A percentile compares a stretch with the other conserved stretches of the same genome.
Conservation (phyloP, 2,888 invertebrate species). For the Drosophila formosana region DNA sequence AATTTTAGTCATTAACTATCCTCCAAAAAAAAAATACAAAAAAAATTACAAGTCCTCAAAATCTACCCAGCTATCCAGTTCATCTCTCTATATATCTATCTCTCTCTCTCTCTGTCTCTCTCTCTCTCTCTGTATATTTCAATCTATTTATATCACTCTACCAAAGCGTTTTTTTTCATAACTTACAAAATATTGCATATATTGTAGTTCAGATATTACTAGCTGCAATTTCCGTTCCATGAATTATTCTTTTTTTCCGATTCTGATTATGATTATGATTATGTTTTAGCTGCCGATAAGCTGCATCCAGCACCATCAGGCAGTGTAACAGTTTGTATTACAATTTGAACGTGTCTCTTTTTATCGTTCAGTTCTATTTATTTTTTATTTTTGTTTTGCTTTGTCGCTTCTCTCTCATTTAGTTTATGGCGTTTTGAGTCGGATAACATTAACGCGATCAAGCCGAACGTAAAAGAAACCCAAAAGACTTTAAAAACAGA, state of each 20-base stretch:
- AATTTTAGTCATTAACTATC: slow-evolving; percentile 74
- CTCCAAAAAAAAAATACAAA: slow-evolving; percentile 25
- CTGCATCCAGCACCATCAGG: slow-evolving; percentile 43
- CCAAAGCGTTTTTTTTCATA: slow-evolving; percentile 58
- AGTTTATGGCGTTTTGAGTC: slow-evolving; percentile 48
- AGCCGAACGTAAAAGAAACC: slow-evolving; percentile 27
- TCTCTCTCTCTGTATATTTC: slow-evolving; percentile 47
- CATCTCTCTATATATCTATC: slow-evolving; percentile 37
- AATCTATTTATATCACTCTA: slow-evolving; percentile 38
- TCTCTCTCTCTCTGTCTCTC: slow-evolving; percentile 36
- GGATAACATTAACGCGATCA: slow-evolving; percentile 55
- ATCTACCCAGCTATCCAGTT: slow-evolving; percentile 49
- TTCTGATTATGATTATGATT: slow-evolving; percentile 6
- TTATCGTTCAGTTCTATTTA: slow-evolving; percentile 14
- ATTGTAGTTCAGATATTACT: slow-evolving; percentile 62
- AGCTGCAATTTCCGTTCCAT: slow-evolving; percentile 42
- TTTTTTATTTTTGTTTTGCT: slow-evolving; percentile 31
- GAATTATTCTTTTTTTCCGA: slow-evolving; percentile 27
- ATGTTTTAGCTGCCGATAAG: slow-evolving; percentile 35
- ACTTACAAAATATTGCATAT: slow-evolving; percentile 55
- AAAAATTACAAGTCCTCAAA: slow-evolving; percentile 30
- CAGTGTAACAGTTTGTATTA: slow-evolving; percentile 33
- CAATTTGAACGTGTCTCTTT: slow-evolving; percentile 20
- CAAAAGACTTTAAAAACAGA: slow-evolving; percentile 19
- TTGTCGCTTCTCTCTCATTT: slow-evolving; percentile 46